These are phyloP conservation scores for Aphelinus certus DNA, from an alignment of 1,140 invertebrate species.

Conservation along the genomic window DNA sequence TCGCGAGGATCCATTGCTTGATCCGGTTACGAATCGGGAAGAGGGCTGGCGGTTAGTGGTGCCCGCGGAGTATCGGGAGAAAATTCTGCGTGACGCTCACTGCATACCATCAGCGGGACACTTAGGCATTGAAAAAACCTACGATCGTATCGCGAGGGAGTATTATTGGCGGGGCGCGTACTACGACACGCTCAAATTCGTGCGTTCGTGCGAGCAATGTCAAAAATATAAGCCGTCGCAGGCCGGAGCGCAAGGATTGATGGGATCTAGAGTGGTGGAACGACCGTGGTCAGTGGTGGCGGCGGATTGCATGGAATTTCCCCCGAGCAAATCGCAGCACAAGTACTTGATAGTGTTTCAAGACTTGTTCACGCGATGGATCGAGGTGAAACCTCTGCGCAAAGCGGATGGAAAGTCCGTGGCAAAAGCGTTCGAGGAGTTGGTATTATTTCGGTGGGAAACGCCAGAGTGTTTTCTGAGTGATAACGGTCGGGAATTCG, in stretches of 20 bases:
- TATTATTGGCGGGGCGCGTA: conserved; percentile 21
- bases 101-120: background rate
- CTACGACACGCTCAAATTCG: background rate
- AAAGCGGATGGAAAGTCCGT: background rate
- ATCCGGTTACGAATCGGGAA: no score
- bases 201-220: background rate
- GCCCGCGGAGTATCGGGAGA: background rate
- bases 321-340: no score
- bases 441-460: conserved; percentile 34
- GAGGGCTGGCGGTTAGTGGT: conserved; percentile 10
- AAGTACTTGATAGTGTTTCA: no score
- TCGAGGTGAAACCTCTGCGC: no score
- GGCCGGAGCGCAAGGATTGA: background rate
- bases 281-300: conserved; percentile 34
- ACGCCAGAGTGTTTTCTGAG: conserved; percentile 21
- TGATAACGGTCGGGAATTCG: background rate
- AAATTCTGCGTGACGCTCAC: background rate
- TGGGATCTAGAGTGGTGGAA: background rate
- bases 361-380: no score
- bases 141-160: background rate
- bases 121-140: conserved; percentile 20
- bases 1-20: no score
- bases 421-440: no score
- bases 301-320: conserved; percentile 34
- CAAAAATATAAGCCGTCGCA: background rate